Conservation (phyloP, 92 coral and sea anemone genomes). For the Bergia puertoricense region DNA sequence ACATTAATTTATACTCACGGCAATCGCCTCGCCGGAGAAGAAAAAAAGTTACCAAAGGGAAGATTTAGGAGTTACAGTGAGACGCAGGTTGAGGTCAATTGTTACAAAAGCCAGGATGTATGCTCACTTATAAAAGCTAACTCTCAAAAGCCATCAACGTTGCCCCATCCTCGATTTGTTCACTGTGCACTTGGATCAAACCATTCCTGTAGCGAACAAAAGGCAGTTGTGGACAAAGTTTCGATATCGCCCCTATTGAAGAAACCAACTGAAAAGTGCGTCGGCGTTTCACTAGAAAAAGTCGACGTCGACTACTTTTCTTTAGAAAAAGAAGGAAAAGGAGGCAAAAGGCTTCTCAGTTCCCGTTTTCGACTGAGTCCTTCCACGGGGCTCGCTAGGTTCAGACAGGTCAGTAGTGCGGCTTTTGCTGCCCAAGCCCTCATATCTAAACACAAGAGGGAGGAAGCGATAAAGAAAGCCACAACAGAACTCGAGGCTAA, state of each 20-base stretch:
- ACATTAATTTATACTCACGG: not conserved
- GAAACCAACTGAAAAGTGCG: not conserved
- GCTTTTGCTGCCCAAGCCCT: slow-evolving; percentile 35
- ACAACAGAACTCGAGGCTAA: slow-evolving; percentile 16
- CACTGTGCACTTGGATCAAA: not conserved
- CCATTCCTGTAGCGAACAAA: not conserved
- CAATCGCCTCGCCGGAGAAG: not conserved
- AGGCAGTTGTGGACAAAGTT: not conserved
- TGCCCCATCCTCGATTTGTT: not conserved
- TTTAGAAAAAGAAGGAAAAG: not conserved
- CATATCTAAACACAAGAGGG: slow-evolving; percentile 26
- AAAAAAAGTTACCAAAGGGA: not conserved
- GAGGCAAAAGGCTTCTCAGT: not conserved
- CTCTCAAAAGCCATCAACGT: not conserved
- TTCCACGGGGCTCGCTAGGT: slow-evolving; percentile 47
- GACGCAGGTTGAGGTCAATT: not conserved
- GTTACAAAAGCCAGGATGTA: not conserved
- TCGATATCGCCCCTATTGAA: not conserved
- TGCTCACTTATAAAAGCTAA: not conserved
- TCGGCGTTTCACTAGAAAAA: slow-evolving; percentile 1
- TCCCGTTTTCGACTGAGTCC: slow-evolving; percentile 43
- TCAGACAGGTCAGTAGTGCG: slow-evolving; percentile 37
- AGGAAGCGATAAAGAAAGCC: slow-evolving; percentile 38
- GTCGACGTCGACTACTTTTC: too few relatives aligned
- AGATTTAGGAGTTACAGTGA: slow-evolving; percentile 21